phyloP scores from a whole-genome alignment of 2,888 invertebrate genomes.

The Elegia similella region DNA sequence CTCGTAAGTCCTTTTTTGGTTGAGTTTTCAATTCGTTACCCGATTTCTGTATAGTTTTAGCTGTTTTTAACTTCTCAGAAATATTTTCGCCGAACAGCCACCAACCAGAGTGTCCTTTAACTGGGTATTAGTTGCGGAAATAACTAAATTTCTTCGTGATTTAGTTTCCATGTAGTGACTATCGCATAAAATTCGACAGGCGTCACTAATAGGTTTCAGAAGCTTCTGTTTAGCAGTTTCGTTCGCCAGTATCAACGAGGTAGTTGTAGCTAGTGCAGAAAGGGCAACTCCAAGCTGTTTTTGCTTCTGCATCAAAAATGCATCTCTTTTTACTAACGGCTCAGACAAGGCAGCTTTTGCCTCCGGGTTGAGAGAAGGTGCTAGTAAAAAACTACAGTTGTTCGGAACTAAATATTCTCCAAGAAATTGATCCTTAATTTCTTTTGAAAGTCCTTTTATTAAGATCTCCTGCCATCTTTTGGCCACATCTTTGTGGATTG shows the following conservation, averaged over 20 bases:
- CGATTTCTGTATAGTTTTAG: not conserved
- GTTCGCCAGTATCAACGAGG: no score
- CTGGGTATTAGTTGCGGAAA: no score
- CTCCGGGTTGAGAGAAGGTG: constrained; percentile 21
- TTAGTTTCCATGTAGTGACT: no score
- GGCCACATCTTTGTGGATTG: constrained; percentile 18
- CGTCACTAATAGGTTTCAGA: no score
- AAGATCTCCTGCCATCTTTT: constrained; percentile 16
- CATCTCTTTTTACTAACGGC: not conserved
- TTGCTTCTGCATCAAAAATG: not conserved
- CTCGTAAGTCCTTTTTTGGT: not conserved
- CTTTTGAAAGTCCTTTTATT: constrained; percentile 16
- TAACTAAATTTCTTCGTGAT: no score
- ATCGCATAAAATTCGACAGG: no score
- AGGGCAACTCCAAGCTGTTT: no score
- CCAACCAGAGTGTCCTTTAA: no score
- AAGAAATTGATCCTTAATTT: constrained; percentile 12
- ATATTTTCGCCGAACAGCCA: not conserved
- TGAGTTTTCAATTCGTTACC: not conserved
- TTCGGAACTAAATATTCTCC: constrained; percentile 17
- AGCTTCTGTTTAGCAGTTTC: no score
- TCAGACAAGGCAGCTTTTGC: constrained; percentile 14
- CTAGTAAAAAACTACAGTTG: constrained; percentile 14
- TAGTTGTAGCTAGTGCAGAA: no score
- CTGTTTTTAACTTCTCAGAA: no score